Percentiles rank a stretch among this genome's conserved stretches.
These are phyloP conservation scores for Drosophila aldrichi DNA, from an alignment of 2,888 invertebrate species.

Conservation along the genomic window DNA sequence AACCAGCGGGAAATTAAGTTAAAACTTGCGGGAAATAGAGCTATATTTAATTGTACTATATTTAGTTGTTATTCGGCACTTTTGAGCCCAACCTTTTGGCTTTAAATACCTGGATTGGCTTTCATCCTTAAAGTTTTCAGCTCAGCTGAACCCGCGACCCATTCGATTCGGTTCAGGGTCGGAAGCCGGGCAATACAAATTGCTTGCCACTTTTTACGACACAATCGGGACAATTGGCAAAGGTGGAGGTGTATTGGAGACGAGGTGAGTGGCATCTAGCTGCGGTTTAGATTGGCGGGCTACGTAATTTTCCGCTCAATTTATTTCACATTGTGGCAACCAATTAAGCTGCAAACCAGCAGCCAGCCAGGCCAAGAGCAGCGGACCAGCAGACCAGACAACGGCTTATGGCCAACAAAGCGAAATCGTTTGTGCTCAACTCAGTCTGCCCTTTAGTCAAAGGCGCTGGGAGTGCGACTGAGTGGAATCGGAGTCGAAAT, in stretches of 20 bases:
- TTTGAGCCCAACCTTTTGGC: background rate
- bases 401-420: conserved; percentile 2
- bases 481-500: conserved; percentile 32
- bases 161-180: background rate
- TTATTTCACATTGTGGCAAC: conserved; percentile 85
- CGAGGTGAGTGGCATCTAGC: conserved; percentile 48
- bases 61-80: background rate
- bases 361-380: conserved; percentile 9
- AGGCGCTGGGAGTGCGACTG: conserved; percentile 2
- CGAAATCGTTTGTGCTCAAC: conserved; percentile 24
- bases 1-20: background rate
- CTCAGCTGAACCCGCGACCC: background rate
- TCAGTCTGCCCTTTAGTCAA: background rate
- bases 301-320: conserved; percentile 86
- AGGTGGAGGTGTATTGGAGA: conserved; percentile 56
- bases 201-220: conserved; percentile 55
- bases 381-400: conserved; percentile 22
- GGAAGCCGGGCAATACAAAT: conserved; percentile 41
- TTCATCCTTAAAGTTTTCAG: background rate
- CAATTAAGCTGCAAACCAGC: conserved; percentile 83
- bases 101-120: background rate
- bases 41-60: too few relatives aligned
- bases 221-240: conserved; percentile 66
- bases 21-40: too few relatives aligned
- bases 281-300: conserved; percentile 75